Percentiles rank a stretch among this genome's conserved stretches.
Evolutionary conservation across 2,888 invertebrate species (phyloP).

Genomic region (Meteorus cinctellus): DNA sequence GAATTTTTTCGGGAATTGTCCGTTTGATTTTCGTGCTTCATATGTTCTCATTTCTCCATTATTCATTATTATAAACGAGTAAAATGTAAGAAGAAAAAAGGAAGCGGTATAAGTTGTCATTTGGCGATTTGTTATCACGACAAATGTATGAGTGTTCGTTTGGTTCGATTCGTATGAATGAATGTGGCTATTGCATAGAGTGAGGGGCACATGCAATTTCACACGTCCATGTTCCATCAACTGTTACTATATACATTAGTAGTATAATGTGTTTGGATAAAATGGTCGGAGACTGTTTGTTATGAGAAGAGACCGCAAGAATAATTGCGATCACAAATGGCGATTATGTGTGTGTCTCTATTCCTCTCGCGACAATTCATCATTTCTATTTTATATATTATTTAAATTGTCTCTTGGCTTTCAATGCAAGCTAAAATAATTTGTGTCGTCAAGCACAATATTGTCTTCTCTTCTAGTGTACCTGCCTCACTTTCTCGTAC

Average conservation of each 20-base stretch:
- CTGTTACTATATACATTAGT: too few species aligned
- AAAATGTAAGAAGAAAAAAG: not conserved
- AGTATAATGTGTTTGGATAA: too few species aligned
- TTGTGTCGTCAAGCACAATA: constrained; percentile 3
- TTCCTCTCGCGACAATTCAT: too few species aligned
- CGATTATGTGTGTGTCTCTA: not conserved
- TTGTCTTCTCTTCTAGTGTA: not conserved
- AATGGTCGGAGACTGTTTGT: too few species aligned
- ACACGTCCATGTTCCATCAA: not conserved
- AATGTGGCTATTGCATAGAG: not conserved
- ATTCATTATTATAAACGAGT: not conserved
- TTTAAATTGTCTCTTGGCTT: not conserved
- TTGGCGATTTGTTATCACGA: not conserved
- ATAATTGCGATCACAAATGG: not conserved
- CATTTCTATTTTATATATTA: not conserved
- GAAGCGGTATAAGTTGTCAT: not conserved
- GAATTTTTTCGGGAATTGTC: too few species aligned
- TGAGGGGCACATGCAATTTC: not conserved
- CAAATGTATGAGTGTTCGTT: not conserved
- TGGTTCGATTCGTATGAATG: not conserved
- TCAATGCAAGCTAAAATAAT: not conserved
- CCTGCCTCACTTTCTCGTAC: not conserved
- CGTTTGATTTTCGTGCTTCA: too few species aligned
- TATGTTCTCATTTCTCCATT: too few species aligned
- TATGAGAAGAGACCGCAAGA: too few species aligned